Evolutionary conservation across 2,888 invertebrate genomes (phyloP).

Genomic region (Apodemia zela): DNA sequence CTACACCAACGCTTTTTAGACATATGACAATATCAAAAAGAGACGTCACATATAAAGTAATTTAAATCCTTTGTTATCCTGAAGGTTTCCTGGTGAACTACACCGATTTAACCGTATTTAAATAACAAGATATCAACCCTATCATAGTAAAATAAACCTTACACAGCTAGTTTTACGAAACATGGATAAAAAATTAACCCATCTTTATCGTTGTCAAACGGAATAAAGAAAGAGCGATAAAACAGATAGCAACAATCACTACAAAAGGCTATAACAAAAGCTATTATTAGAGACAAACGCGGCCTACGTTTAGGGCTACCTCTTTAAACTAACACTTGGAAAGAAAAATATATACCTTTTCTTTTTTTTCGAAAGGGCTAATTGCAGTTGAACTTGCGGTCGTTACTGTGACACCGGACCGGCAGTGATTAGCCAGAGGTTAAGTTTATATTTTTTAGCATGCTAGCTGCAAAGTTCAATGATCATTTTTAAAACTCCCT

Average conservation of each 20-base stretch:
- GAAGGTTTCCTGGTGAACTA: slow-evolving; percentile 46
- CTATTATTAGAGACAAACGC: slow-evolving; percentile 54
- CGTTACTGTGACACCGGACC: too few species aligned
- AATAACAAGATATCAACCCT: slow-evolving; percentile 23
- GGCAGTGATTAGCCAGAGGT: too few species aligned
- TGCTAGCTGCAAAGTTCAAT: too few species aligned
- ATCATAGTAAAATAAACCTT: slow-evolving; percentile 36
- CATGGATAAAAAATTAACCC: neutral
- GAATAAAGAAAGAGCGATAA: slow-evolving; percentile 65
- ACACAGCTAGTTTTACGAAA: slow-evolving; percentile 30
- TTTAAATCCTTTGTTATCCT: slow-evolving; percentile 74
- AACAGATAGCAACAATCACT: slow-evolving; percentile 60
- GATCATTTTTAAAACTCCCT: too few species aligned
- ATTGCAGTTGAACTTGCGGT: too few species aligned
- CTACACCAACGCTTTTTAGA: slow-evolving; percentile 52
- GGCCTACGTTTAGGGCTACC: slow-evolving; percentile 25
- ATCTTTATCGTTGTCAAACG: slow-evolving; percentile 35
- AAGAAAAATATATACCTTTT: neutral
- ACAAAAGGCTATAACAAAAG: slow-evolving; percentile 70
- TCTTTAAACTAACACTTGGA: neutral
- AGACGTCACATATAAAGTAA: slow-evolving; percentile 68
- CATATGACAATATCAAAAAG: slow-evolving; percentile 52
- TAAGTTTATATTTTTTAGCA: too few species aligned
- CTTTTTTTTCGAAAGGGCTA: too few species aligned
- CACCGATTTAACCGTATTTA: slow-evolving; percentile 41